Evolutionary conservation across 2,797 vertebrate species (phyloP), one percentile per base, ranked within the genome.

Genomic region (Sebastes goodei): DNA sequence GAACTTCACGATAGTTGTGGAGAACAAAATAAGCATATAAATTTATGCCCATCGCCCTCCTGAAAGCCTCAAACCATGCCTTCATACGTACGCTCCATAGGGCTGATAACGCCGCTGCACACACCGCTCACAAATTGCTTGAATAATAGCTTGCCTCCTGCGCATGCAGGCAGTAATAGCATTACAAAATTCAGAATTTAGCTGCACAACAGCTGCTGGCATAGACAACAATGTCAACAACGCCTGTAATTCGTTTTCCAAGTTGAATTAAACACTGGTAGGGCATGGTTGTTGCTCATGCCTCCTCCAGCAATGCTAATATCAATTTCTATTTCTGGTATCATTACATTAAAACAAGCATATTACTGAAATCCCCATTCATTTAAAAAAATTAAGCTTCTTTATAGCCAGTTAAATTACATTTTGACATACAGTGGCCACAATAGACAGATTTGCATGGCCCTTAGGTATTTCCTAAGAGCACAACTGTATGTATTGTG

Each of bases 271-370:
- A 49, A 49, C 46, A 57, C 70, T 72, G 5, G 42, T 46, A 71
- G 46, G 71, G 65, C 64, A 56, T 23, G 23, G n/a, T 49, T 73
- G 63, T 75, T 70, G 8, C 53, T 67, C 60, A 81, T 64, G 30
- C 55, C 14, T 70, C 62, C 32, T 64, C 8, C 14, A 71, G 60
- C 15, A 56, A 59, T 52, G 63, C 30, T 70, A 82, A 80, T 80
- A 81, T 84, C 32, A 83, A 87, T 73, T 82, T 73, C 6, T 71
- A n/a, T 80, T 86, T 56, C 55, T 73, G 20, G 17, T n/a, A 74
- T 57, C 1, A 70, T 59, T 30, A 53, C 35, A 25, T 71, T 72
- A 20, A 70, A 30, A 32, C 46, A 76, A 70, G 71, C 21, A 64
- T 38, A 66, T 27, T 27, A 53, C 27, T 71, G 32, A 79, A 67